Evolutionary conservation across 2,888 invertebrate genomes (phyloP).

Genomic region (Agrochola litura): DNA sequence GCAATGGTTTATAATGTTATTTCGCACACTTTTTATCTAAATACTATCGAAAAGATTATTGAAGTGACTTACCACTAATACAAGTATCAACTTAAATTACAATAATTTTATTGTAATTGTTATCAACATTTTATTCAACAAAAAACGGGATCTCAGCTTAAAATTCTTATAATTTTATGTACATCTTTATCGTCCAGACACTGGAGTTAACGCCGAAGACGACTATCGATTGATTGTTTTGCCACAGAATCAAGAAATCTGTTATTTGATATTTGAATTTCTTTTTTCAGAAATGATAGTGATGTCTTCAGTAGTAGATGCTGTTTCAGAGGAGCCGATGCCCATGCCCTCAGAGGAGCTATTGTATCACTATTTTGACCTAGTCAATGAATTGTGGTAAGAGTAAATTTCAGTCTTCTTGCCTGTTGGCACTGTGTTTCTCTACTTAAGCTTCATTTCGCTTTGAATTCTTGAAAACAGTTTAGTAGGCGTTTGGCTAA

Average conservation of each 20-base stretch:
- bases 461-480: conserved; percentile 38
- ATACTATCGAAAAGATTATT: neutral
- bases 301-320: conserved; percentile 83
- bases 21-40: neutral
- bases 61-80: neutral
- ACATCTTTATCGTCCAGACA: neutral
- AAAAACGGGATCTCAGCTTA: neutral
- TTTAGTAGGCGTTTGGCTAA: neutral
- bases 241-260: neutral
- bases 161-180: neutral
- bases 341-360: conserved; percentile 82
- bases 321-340: conserved; percentile 76
- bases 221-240: neutral
- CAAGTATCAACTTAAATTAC: too few species aligned
- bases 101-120: neutral
- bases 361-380: conserved; percentile 82
- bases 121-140: neutral
- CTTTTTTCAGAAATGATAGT: conserved; percentile 85
- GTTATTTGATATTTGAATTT: conserved; percentile 56
- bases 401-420: conserved; percentile 66
- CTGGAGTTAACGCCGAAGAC: neutral
- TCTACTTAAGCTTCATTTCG: conserved; percentile 48
- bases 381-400: conserved; percentile 85
- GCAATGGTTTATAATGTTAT: conserved; percentile 15
- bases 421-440: conserved; percentile 52